phyloP scores from a whole-genome alignment of 2,888 invertebrate species.

The Zele albiditarsus region DNA sequence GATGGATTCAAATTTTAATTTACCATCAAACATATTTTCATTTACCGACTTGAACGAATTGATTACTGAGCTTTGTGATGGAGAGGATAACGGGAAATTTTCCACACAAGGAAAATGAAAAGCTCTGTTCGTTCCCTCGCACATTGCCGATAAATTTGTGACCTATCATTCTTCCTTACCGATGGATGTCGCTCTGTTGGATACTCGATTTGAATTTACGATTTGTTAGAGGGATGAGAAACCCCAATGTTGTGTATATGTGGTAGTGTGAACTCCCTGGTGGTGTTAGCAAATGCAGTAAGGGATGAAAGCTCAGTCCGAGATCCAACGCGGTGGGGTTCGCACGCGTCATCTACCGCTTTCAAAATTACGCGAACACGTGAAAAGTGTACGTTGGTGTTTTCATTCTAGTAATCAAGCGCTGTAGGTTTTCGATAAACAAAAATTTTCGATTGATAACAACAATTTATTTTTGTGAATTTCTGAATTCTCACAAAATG shows the following conservation, averaged over 20 bases:
- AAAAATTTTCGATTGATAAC: background rate
- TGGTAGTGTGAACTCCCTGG: slow-evolving; percentile 35
- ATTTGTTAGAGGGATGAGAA: slow-evolving; percentile 15
- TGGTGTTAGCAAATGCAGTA: slow-evolving; percentile 36
- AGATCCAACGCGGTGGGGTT: slow-evolving; percentile 65
- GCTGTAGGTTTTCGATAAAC: slow-evolving; percentile 1
- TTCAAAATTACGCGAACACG: slow-evolving; percentile 48
- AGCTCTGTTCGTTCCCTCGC: background rate
- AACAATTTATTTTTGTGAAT: background rate
- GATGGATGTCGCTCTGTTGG: slow-evolving; percentile 18
- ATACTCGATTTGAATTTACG: slow-evolving; percentile 4
- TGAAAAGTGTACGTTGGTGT: slow-evolving; percentile 47
- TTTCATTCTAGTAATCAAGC: slow-evolving; percentile 6
- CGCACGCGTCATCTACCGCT: slow-evolving; percentile 56
- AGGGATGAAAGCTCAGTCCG: slow-evolving; percentile 68
- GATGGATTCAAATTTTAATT: background rate
- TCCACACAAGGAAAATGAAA: background rate
- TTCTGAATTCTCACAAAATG: background rate
- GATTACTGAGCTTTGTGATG: background rate
- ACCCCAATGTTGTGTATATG: background rate
- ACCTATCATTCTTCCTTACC: slow-evolving; percentile 1
- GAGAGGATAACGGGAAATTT: background rate
- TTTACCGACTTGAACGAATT: background rate
- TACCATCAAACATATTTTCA: background rate
- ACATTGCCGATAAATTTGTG: background rate